Conservation (phyloP, 2,797 vertebrate genomes). For the Choloepus didactylus region DNA sequence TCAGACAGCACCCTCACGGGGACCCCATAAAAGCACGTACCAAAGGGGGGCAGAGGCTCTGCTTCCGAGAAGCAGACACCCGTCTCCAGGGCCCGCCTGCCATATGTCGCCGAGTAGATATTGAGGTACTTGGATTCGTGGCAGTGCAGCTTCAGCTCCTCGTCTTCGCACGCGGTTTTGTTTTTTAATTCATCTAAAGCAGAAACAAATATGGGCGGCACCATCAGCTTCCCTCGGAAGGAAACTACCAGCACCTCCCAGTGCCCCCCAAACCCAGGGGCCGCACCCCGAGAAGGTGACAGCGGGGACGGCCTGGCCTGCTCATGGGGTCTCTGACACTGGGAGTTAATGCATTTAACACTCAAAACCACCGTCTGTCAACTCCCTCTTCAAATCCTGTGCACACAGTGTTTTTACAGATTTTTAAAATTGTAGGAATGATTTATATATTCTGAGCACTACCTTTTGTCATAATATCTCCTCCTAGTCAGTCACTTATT, state of each 20-base stretch:
- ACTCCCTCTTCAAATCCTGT: neutral
- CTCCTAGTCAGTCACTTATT: neutral
- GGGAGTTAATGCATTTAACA: neutral
- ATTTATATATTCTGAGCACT: neutral
- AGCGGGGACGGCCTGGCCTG: fast-evolving
- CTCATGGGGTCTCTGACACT: neutral
- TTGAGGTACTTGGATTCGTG: slow-evolving; percentile 94
- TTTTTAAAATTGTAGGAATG: neutral
- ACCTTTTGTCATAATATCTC: neutral
- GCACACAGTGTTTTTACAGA: neutral
- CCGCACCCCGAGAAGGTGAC: neutral
- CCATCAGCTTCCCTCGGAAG: slow-evolving; percentile 24
- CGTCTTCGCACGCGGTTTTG: slow-evolving; percentile 94
- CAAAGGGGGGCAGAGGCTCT: slow-evolving; percentile 89
- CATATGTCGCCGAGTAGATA: slow-evolving; percentile 96
- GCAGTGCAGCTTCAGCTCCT: slow-evolving; percentile 94
- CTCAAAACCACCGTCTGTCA: neutral
- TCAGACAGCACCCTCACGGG: fast-evolving
- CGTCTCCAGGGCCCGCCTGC: slow-evolving; percentile 89
- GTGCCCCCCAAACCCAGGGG: neutral
- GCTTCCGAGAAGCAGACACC: slow-evolving; percentile 89
- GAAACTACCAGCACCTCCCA: fast-evolving
- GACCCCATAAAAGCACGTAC: slow-evolving; percentile 86
- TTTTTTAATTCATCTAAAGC: slow-evolving; percentile 95
- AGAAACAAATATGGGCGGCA: slow-evolving; percentile 76